Evolutionary conservation across 2,113 vertebrate genomes (phyloP).

Genomic region (Odontesthes bonariensis): DNA sequence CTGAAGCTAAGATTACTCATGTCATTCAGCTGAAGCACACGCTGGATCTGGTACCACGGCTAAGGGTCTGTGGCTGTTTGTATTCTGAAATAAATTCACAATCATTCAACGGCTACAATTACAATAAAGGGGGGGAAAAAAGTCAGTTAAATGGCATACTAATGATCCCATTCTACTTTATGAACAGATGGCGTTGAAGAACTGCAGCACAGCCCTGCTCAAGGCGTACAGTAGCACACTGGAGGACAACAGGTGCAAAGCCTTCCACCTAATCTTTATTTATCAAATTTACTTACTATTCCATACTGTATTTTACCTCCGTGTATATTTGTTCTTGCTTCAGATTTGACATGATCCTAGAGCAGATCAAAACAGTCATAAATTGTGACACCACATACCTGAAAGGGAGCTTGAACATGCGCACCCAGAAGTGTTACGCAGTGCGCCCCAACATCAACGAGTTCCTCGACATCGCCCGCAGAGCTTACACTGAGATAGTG

Average conservation of each 20-base stretch:
- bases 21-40: conserved; percentile 96
- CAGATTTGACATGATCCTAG: conserved; percentile 92
- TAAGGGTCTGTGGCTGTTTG: conserved; percentile 85
- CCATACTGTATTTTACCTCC: not conserved
- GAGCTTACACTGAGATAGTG: conserved; percentile 95
- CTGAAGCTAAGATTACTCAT: conserved; percentile 96
- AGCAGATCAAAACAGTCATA: conserved; percentile 93
- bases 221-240: conserved; percentile 90
- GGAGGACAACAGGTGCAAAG: conserved; percentile 88
- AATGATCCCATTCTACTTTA: not conserved
- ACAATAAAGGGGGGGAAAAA: not conserved
- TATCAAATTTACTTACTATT: not conserved
- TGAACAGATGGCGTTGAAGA: conserved; percentile 86
- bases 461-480: conserved; percentile 94
- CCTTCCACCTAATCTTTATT: not conserved
- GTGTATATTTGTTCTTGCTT: conserved; percentile 26
- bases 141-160: not conserved
- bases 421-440: conserved; percentile 98
- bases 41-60: conserved; percentile 90
- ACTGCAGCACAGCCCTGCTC: conserved; percentile 88
- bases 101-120: not conserved
- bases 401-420: conserved; percentile 94
- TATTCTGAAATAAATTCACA: not conserved
- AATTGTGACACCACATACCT: conserved; percentile 91
- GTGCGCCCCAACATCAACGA: conserved; percentile 93